These are phyloP conservation scores for Sciurus carolinensis DNA, from an alignment of 2,797 vertebrate species.

Conservation along the genomic window DNA sequence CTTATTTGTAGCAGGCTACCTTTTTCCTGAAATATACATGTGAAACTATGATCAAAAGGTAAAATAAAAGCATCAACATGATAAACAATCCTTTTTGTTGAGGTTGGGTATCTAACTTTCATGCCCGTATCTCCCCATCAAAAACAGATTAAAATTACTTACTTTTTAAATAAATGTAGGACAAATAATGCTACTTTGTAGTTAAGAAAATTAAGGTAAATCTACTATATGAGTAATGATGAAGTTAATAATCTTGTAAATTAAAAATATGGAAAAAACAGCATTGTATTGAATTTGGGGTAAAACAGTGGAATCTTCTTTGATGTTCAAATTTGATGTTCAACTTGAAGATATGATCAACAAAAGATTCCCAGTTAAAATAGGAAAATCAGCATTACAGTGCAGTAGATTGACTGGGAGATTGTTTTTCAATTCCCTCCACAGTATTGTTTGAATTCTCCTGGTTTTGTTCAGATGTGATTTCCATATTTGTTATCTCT, in stretches of 20 bases:
- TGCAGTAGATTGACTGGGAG: no score
- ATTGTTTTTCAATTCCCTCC: no score
- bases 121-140: conserved; percentile 72
- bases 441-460: no score
- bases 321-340: no score
- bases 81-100: conserved; percentile 56
- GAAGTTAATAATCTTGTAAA: conserved; percentile 69
- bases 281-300: no score
- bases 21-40: neutral
- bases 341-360: no score
- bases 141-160: conserved; percentile 80
- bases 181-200: conserved; percentile 77
- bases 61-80: conserved; percentile 4
- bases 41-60: conserved; percentile 40
- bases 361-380: no score
- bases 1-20: conserved; percentile 33
- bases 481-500: conserved; percentile 83
- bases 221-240: conserved; percentile 63
- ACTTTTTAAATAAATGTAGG: conserved; percentile 81
- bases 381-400: no score
- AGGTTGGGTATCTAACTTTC: conserved; percentile 56
- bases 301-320: no score
- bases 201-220: conserved; percentile 78
- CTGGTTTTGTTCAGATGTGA: no score
- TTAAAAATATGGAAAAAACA: neutral